phyloP scores from a whole-genome alignment of 2,797 vertebrate species.

The Rhyacichthys aspro region DNA sequence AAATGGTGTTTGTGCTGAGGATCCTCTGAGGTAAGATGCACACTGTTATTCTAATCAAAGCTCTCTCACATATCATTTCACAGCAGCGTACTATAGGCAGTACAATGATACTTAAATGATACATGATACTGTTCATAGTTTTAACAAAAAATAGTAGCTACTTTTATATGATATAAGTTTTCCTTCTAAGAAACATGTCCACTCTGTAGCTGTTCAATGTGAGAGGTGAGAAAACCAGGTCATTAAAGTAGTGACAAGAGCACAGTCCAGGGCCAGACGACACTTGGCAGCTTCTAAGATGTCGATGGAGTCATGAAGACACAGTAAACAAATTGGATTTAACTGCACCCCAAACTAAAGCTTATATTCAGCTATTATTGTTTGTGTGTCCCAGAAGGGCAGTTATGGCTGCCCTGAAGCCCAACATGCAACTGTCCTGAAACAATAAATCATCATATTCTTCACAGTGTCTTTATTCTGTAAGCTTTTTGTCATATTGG shows the following conservation, averaged over 20 bases:
- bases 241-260: conserved; percentile 30
- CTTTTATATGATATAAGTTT: too few relatives aligned
- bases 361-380: too few relatives aligned
- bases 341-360: neutral
- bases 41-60: too few relatives aligned
- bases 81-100: too few relatives aligned
- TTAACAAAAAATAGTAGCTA: too few relatives aligned
- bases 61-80: too few relatives aligned
- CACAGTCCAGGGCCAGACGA: neutral
- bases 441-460: neutral
- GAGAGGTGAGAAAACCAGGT: conserved; percentile 9
- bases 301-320: neutral
- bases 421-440: too few relatives aligned
- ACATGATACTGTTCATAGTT: too few relatives aligned
- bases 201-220: conserved; percentile 11
- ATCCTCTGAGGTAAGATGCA: conserved; percentile 3
- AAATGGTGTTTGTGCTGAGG: conserved; percentile 10
- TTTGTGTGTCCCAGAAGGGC: too few relatives aligned
- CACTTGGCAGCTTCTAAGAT: too few relatives aligned
- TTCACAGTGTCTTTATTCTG: conserved; percentile 24
- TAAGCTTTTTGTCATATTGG: neutral
- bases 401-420: too few relatives aligned
- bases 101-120: too few relatives aligned
- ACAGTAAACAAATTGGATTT: neutral
- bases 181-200: conserved; percentile 14